Base-by-base conservation (phyloP, 1,140 invertebrate species). In the Rhopalosiphum padi region DNA sequence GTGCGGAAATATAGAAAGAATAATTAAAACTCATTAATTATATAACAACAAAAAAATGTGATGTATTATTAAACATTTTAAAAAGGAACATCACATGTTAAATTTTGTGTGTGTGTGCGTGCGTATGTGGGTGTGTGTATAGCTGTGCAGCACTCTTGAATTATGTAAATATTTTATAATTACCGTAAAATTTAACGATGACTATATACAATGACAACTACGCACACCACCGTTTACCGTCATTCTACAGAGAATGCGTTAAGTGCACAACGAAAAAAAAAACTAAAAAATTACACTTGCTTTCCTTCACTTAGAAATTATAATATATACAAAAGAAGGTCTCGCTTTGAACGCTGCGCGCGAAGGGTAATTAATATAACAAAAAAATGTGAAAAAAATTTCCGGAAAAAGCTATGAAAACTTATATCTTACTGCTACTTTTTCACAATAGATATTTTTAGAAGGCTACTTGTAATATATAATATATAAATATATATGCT, bases 141-240 rank as follows among this genome's bases (percentile, higher is more conserved):
- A 89, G 88, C 35, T 89, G 48, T 23, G 22, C 22, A 53, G 11
- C 9, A 25, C 88, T 55, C 51, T 89, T 55, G 51, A 89, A 89
- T 89, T 89, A 89, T 89, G 87, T 89, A 89, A 89, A 89, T 89
- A 89, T 89, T 89, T 89, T 89, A 89, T 89, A 89, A 89, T 89
- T 89, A 89, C 87, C 51, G 48, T 89, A 89, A 55, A 53, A 55
- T 55, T 89, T 55, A 89, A 89, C 87, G 87, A 86, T 25, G 41
- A 55, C 43, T 41, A 30, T 87, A 48, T 87, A 87, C 86, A 87
- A 87, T 87, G 86, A 87, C 48, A 37, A 89, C 87, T 37, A 22
- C 18, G 46, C 37, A 86, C 85, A n/a, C 41, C 8, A 35, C 11
- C 23, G 51, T 55, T 53, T 35, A 41, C 88, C n/a, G 35, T 89